These are phyloP conservation scores for Brachypodius melanocephalos DNA, from an alignment of 2,113 vertebrate species.

Conservation along the genomic window DNA sequence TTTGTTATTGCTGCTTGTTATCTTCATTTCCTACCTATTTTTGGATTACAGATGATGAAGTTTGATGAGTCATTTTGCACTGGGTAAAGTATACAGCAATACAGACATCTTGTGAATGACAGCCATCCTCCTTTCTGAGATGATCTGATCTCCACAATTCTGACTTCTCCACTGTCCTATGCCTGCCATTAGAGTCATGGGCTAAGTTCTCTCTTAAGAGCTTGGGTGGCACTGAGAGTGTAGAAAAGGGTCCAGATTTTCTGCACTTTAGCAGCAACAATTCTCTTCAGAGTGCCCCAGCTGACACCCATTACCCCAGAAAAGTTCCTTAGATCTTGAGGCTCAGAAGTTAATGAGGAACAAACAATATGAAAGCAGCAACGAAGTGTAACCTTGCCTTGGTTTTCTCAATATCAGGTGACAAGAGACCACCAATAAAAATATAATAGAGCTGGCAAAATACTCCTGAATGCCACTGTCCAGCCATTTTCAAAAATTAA, in stretches of 20 bases:
- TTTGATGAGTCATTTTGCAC: neutral
- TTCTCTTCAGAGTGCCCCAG: neutral
- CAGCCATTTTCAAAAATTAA: neutral
- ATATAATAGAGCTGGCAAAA: neutral
- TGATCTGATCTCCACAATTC: neutral
- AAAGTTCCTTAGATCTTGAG: neutral
- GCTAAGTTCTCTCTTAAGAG: neutral
- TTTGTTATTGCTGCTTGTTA: neutral
- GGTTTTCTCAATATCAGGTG: neutral
- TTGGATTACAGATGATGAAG: neutral
- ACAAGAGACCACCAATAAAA: neutral
- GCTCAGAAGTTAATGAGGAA: neutral
- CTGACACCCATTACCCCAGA: neutral
- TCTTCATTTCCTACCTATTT: neutral
- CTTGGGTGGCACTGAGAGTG: neutral
- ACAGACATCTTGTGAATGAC: fast-evolving
- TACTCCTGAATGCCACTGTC: neutral
- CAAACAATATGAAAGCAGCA: neutral
- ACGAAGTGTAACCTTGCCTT: neutral
- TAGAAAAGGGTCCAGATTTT: neutral
- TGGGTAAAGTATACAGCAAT: neutral
- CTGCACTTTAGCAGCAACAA: neutral
- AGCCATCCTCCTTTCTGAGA: neutral
- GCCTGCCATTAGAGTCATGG: neutral
- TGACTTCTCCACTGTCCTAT: neutral